Evolutionary conservation across 2,888 invertebrate genomes (phyloP).

Genomic region (Icerya purchasi): DNA sequence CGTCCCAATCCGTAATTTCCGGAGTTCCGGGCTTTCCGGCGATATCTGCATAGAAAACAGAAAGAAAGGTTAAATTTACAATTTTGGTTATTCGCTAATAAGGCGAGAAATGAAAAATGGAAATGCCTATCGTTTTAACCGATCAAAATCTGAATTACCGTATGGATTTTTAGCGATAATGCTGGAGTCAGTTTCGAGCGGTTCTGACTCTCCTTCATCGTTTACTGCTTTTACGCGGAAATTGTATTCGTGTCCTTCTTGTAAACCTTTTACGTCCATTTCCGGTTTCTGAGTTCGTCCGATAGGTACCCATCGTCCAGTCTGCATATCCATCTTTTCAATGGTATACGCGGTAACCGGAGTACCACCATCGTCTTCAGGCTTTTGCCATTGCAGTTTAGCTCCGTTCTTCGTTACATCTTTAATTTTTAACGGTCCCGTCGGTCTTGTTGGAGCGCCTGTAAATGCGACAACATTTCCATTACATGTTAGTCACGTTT

Average conservation of each 20-base stretch:
- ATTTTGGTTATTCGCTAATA: background rate
- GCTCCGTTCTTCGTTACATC: slow-evolving; percentile 77
- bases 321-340: slow-evolving; percentile 78
- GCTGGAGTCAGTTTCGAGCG: slow-evolving; percentile 70
- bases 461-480: slow-evolving; percentile 14
- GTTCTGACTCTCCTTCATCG: slow-evolving; percentile 87
- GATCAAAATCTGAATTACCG: slow-evolving; percentile 30
- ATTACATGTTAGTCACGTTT: no score
- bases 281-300: slow-evolving; percentile 70
- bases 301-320: slow-evolving; percentile 83
- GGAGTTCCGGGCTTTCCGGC: slow-evolving; percentile 75
- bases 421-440: slow-evolving; percentile 67
- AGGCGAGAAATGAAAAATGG: background rate
- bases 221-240: slow-evolving; percentile 85
- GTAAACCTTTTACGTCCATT: slow-evolving; percentile 68
- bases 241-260: slow-evolving; percentile 81
- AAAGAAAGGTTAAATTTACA: background rate
- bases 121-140: background rate
- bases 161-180: slow-evolving; percentile 91
- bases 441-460: slow-evolving; percentile 65
- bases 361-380: slow-evolving; percentile 85
- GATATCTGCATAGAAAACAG: slow-evolving; percentile 32
- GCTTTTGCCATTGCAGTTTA: slow-evolving; percentile 81
- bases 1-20: slow-evolving; percentile 70
- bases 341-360: slow-evolving; percentile 80